phyloP scores from a whole-genome alignment of 2,113 vertebrate species.

The Rutilus rutilus region DNA sequence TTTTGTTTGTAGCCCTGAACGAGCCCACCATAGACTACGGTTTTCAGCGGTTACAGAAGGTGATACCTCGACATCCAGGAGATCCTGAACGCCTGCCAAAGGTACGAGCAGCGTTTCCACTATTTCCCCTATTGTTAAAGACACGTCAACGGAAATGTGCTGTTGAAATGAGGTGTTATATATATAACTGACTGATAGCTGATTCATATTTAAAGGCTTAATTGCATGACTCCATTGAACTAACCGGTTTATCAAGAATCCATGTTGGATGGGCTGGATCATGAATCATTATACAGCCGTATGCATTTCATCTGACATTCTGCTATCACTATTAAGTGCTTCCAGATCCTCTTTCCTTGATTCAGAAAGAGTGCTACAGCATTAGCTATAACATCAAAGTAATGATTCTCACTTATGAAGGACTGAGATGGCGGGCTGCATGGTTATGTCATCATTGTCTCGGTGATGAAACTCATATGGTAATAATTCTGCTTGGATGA shows the following conservation, averaged over 20 bases:
- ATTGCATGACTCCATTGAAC: not conserved
- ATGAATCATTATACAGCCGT: slow-evolving; percentile 32
- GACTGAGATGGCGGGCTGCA: not conserved
- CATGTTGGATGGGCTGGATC: slow-evolving; percentile 28
- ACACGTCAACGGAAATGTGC: not conserved
- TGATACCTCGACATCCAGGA: slow-evolving; percentile 94
- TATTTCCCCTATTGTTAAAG: not conserved
- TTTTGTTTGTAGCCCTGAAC: slow-evolving; percentile 83
- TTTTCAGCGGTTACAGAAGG: slow-evolving; percentile 96
- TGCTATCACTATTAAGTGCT: slow-evolving; percentile 20
- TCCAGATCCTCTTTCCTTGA: slow-evolving; percentile 14
- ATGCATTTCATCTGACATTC: slow-evolving; percentile 12
- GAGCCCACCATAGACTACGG: slow-evolving; percentile 98
- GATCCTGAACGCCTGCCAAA: slow-evolving; percentile 95
- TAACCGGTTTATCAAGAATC: not conserved
- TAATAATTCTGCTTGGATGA: slow-evolving; percentile 32
- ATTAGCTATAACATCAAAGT: slow-evolving; percentile 41
- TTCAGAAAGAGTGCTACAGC: not conserved
- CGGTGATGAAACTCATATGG: slow-evolving; percentile 20
- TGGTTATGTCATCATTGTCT: slow-evolving; percentile 35
- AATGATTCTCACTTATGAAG: not conserved
- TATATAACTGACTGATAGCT: not conserved
- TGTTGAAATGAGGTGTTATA: too few relatives aligned
- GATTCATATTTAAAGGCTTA: not conserved
- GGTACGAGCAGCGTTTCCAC: slow-evolving; percentile 71